phyloP scores from a whole-genome alignment of 2,888 invertebrate species.

The Ecliptopera silaceata region DNA sequence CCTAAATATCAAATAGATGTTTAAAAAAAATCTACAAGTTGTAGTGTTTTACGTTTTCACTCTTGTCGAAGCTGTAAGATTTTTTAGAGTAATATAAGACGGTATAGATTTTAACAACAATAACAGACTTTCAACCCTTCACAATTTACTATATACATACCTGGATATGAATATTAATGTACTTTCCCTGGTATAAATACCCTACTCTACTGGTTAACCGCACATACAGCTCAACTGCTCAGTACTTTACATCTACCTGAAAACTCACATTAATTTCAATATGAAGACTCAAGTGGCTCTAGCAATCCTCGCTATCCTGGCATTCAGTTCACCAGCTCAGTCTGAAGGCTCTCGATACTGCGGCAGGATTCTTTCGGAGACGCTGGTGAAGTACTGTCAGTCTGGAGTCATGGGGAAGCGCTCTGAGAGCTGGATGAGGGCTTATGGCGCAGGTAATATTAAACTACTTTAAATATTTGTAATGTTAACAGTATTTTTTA shows the following conservation, averaged over 20 bases:
- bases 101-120: not conserved
- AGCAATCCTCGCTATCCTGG: slow-evolving; percentile 1
- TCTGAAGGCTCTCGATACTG: slow-evolving; percentile 2
- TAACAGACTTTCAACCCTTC: slow-evolving; percentile 1
- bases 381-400: slow-evolving; percentile 15
- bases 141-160: not conserved
- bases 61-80: no score
- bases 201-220: not conserved
- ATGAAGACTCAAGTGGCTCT: slow-evolving; percentile 19
- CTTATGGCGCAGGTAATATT: slow-evolving; percentile 17
- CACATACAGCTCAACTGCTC: slow-evolving; percentile 8
- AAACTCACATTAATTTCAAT: no score
- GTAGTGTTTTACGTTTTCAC: no score
- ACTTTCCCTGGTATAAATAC: slow-evolving; percentile 39
- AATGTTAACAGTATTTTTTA: no score
- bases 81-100: no score
- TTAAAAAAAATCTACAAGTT: no score
- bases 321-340: not conserved
- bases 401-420: slow-evolving; percentile 7
- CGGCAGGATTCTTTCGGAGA: slow-evolving; percentile 12
- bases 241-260: not conserved
- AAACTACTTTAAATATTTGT: no score
- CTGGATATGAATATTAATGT: slow-evolving; percentile 42
- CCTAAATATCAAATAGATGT: no score
- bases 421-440: slow-evolving; percentile 12